Conservation (phyloP, 2,888 invertebrate genomes). For the Pollenia angustigena region DNA sequence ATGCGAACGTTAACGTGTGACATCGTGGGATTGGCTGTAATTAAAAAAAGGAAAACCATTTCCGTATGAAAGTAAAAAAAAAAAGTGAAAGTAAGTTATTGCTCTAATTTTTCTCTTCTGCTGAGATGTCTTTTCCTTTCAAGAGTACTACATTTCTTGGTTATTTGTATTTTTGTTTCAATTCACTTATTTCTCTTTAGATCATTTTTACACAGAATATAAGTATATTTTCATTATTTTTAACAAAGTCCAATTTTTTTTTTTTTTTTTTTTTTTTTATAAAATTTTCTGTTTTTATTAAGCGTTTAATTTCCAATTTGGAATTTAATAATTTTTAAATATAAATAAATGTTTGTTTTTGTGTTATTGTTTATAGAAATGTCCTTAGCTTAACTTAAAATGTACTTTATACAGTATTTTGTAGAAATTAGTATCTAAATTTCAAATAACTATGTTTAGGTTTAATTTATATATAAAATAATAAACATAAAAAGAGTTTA, state of each 20-base stretch:
- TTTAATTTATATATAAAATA: constrained; percentile 50
- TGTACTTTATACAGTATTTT: constrained; percentile 72
- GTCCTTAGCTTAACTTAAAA: constrained; percentile 69
- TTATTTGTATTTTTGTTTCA: background rate
- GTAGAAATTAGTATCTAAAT: constrained; percentile 57
- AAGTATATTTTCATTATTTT: constrained; percentile 17
- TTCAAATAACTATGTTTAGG: constrained; percentile 26
- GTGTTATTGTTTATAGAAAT: constrained; percentile 54
- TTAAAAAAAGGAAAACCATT: too few relatives aligned
- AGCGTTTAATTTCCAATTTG: constrained; percentile 72
- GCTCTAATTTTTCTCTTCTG: too few relatives aligned
- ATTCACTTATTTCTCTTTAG: background rate
- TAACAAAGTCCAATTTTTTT: constrained; percentile 18
- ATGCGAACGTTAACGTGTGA: too few relatives aligned
- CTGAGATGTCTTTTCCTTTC: background rate
- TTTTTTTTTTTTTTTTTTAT: constrained; percentile 28
- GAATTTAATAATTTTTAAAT: constrained; percentile 66
- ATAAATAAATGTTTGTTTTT: constrained; percentile 63
- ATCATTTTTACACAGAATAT: background rate
- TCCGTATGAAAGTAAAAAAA: too few relatives aligned
- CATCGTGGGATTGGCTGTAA: too few relatives aligned
- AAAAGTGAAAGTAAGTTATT: too few relatives aligned
- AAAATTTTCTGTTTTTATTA: constrained; percentile 57
- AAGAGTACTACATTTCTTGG: background rate
- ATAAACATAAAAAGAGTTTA: constrained; percentile 22